Evolutionary conservation across 1,140 invertebrate genomes (phyloP), one percentile per base, ranked within the genome.

Genomic region (Drosophila gunungcola): DNA sequence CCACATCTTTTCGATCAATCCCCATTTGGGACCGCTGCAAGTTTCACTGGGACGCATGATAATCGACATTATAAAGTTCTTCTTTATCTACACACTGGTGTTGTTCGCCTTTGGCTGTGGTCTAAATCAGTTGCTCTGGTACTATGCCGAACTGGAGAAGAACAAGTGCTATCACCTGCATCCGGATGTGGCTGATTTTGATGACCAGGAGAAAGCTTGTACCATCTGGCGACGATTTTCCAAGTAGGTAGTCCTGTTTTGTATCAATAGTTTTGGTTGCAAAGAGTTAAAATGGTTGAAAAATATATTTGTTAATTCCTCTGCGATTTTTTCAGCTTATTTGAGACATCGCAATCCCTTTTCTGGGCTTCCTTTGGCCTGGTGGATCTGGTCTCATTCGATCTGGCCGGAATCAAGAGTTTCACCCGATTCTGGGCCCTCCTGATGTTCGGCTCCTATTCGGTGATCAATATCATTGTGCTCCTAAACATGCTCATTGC

Each of bases 311-410:
- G 0, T 6, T 6, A 6, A 6, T 32, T 32, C 6, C 29, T 32
- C 1, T 16, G 16, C 16, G 16, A 21, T 21, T 21, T 25, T 93
- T 94, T 16, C 93, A 98, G 97, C 91, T 93, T 98, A 63, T 98
- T 98, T 92, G 97, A 98, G 93, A 97, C 98, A 1, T 97, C 97
- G 0, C 97, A 99, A 91, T 98, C 97, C 2, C 93, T 98, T 1
- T 98, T 98, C 93, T 98, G 97, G 97, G 97, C 97, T 4, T 96
- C 97, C 77, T 99, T 98, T 89, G 97, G 97, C 2, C 94, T 99
- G 55, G 95, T 98, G 5, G 97, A 98, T 90, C 92, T 98, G 48
- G 95, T 96, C 56, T 96, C 96, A 2, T 97, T 98, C 81, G 97
- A 97, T 85, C 93, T 98, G 45, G 96, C 95, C 2, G 97, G 96